Evolutionary conservation across 2,888 invertebrate species (phyloP).

Genomic region (Phaonia tiefii): DNA sequence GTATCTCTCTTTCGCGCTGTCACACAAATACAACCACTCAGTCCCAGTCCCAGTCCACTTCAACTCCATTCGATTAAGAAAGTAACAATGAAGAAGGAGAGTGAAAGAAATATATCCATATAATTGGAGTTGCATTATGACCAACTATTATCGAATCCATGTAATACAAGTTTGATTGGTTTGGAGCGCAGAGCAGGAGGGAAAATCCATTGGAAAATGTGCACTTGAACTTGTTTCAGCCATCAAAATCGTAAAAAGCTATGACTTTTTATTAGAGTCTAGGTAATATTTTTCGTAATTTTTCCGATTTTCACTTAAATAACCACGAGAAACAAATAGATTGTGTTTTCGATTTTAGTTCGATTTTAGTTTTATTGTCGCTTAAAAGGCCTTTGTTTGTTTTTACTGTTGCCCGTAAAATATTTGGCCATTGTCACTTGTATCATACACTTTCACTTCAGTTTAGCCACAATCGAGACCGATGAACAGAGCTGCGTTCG

Average conservation of each 20-base stretch:
- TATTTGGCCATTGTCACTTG: slow-evolving; percentile 68
- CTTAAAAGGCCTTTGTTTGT: slow-evolving; percentile 27
- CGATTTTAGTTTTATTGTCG: slow-evolving; percentile 19
- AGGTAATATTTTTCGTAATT: slow-evolving; percentile 15
- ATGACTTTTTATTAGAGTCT: not conserved
- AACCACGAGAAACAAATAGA: slow-evolving; percentile 26
- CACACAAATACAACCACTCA: not conserved
- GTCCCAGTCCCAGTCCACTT: not conserved
- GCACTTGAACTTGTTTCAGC: slow-evolving; percentile 69
- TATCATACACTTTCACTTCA: slow-evolving; percentile 53
- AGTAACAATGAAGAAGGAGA: slow-evolving; percentile 1
- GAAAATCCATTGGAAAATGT: slow-evolving; percentile 20
- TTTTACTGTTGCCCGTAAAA: slow-evolving; percentile 42
- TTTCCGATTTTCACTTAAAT: slow-evolving; percentile 61
- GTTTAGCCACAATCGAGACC: slow-evolving; percentile 21
- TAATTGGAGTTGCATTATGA: not conserved
- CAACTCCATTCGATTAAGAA: not conserved
- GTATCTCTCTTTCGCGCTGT: not conserved
- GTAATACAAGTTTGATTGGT: no score
- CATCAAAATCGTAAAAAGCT: not conserved
- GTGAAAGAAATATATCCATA: not conserved
- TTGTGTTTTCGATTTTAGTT: not conserved
- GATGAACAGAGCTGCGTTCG: not conserved
- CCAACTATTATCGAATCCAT: no score
- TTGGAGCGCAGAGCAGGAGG: no score